Evolutionary conservation across 2,888 invertebrate genomes (phyloP), one percentile per base, ranked within the genome.

Genomic region (Cremastinae sp.): DNA sequence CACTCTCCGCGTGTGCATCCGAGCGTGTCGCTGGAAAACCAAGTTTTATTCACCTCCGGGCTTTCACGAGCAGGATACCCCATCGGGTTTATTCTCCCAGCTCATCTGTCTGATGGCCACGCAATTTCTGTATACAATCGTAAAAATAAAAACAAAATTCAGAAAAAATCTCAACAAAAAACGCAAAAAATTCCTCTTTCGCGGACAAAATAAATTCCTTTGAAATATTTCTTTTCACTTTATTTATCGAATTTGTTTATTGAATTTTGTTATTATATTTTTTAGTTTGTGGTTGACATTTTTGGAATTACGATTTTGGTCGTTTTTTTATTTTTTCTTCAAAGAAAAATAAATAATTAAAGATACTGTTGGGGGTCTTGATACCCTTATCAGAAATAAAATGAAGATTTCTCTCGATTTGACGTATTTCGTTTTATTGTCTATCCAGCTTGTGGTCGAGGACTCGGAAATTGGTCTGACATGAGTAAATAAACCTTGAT

Each of bases 21-120:
- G 4, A 28, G 10, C 16, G 5, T 55, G 10, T 43, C 18, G n/a
- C 22, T 53, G 65, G 12, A 55, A 43, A 62, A 62, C 39, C 49
- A 62, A 62, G 62, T 55, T 62, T 58, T 53, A 61, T 62, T 49
- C 58, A 22, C 49, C 35, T 61, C 16, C 49, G 18, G 10, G 22
- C 51, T 61, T 41, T 58, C 43, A 14, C 62, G 20, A 41, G 39
- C 39, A 22, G 12, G 14, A 49, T 39, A 43, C 53, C 20, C 28
- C 37, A 53, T 47, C 12, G 62, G 35, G 28, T 35, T 20, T 18
- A 45, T 70, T 51, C 45, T 59, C 45, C 7, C 16, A 22, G 16
- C 20, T 64, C 61, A 28, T 58, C 16, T 41, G 12, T 66, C 58
- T 9, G 22, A 41, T 18, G 18, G 45, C 37, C 35, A 55, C 55